Base-by-base conservation (phyloP, 2,888 invertebrate genomes). In the Hirtodrosophila duncani region DNA sequence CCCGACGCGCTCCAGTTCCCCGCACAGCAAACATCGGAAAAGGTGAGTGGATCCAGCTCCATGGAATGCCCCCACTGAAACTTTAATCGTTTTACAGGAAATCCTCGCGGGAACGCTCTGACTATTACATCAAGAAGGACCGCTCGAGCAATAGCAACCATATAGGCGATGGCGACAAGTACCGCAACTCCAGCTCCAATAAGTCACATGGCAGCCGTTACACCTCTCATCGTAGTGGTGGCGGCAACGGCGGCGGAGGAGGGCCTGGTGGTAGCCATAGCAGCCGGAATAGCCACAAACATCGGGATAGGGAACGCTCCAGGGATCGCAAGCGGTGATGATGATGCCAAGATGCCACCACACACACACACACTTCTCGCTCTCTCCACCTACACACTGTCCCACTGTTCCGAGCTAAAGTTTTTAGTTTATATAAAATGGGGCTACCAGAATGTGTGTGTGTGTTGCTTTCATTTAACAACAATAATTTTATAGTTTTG, bases 11-110 rank as follows among this genome's bases (percentile, higher is more conserved):
- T 87, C 87, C 4, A 83, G 80, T 13, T 87, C 87, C 7, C 86
- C 87, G n/a, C 85, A 85, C 60, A 69, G 71, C 43, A 86, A 87
- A 45, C 85, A 85, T 43, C 80, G 85, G n/a, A 87, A 86, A 55
- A 77, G 86, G 85, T 86, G 68, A 48, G 33, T 27, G 14, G n/a
- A n/a, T n/a, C n/a, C n/a, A n/a, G n/a, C n/a, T n/a, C n/a, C n/a
- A 1, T 7, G 1, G 1, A 6, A 16, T 13, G 3, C 1, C 3
- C n/a, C 20, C 6, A 8, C 11, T 1, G 8, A n/a, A n/a, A 11
- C 37, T 20, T n/a, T 11, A 17, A 10, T 17, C 5, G 2, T 1
- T 13, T 11, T 31, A 18, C 18, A 81, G 75, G 36, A 82, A 75
- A 64, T 59, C 69, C 0, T 80, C 74, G 0, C 56, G 84, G 6